These are phyloP conservation scores for Metacarcinus magister DNA, from an alignment of 2,888 invertebrate species.

Conservation along the genomic window DNA sequence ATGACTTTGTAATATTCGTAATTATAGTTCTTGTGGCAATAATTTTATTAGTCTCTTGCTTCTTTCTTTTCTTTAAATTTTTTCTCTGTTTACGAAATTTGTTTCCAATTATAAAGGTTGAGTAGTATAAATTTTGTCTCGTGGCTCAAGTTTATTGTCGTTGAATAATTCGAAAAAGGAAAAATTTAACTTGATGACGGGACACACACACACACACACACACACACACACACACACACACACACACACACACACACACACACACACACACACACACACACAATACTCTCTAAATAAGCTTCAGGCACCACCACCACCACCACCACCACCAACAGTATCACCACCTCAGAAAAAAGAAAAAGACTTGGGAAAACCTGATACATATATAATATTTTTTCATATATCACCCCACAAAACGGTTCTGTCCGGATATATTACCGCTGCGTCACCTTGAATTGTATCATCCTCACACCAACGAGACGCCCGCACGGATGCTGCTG, in stretches of 20 bases:
- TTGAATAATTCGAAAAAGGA: too few species aligned
- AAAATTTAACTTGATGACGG: too few species aligned
- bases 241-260: constrained; percentile 26
- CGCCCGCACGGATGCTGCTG: background rate
- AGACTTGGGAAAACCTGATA: too few species aligned
- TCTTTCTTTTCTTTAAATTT: background rate
- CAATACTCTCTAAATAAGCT: background rate
- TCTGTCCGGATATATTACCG: background rate
- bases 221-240: constrained; percentile 9
- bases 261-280: constrained; percentile 22
- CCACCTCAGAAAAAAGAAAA: background rate
- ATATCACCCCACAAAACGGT: background rate
- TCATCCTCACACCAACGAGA: background rate
- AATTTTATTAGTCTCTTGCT: background rate
- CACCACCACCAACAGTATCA: background rate
- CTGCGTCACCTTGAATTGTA: background rate
- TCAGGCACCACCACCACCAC: background rate
- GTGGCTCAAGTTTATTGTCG: background rate
- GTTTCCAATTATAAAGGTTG: background rate
- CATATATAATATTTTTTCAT: too few species aligned
- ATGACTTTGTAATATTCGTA: background rate
- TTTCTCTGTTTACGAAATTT: background rate
- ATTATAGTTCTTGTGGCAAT: background rate
- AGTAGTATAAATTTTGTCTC: background rate
- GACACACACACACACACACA: background rate